phyloP scores from a whole-genome alignment of 2,888 invertebrate species.

The Theretra japonica region DNA sequence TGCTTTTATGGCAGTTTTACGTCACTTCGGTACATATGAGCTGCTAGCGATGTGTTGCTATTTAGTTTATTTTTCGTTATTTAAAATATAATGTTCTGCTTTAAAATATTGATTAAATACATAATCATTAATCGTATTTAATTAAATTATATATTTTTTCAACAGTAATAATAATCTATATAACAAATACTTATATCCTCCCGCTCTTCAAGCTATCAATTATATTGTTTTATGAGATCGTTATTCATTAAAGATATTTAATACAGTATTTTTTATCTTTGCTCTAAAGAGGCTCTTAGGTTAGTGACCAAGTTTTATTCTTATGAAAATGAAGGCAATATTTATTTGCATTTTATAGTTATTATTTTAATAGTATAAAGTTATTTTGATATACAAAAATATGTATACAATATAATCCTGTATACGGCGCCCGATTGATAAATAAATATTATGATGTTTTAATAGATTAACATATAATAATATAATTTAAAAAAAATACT shows the following conservation, averaged over 20 bases:
- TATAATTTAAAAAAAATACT: too few species aligned
- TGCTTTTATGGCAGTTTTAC: neutral
- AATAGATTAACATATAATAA: too few species aligned
- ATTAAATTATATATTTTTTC: neutral
- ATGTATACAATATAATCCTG: too few species aligned
- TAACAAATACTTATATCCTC: too few species aligned
- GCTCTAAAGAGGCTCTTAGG: slow-evolving; percentile 14
- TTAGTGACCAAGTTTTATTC: slow-evolving; percentile 16
- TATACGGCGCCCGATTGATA: neutral
- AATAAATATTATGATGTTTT: too few species aligned
- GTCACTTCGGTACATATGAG: neutral
- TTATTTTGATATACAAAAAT: neutral
- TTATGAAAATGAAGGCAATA: slow-evolving; percentile 17
- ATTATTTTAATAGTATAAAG: neutral
- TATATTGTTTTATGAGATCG: too few species aligned
- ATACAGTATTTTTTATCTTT: neutral
- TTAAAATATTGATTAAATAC: too few species aligned
- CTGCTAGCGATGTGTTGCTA: neutral
- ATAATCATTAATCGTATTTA: neutral
- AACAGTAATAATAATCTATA: too few species aligned
- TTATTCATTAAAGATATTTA: neutral
- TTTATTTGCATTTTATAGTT: neutral
- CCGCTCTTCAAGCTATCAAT: too few species aligned
- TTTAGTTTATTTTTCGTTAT: neutral
- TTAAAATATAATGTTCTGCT: neutral